These are phyloP conservation scores for Drosophila nr. fundita DNA, from an alignment of 2,888 invertebrate genomes.

Conservation along the genomic window DNA sequence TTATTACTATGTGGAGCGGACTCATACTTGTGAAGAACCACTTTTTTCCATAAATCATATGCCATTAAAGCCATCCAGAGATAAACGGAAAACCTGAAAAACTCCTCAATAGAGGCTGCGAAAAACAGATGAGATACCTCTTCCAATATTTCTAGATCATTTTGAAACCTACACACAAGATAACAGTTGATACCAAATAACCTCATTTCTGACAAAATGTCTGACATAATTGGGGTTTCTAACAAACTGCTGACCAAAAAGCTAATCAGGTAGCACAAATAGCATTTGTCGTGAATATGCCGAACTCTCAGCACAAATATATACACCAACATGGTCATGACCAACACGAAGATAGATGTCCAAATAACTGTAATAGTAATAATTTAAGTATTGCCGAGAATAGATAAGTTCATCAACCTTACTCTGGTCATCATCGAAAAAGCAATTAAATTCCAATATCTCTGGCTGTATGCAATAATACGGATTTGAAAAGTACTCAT, in stretches of 20 bases:
- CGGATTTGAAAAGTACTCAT: too few species aligned
- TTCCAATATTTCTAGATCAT: background rate
- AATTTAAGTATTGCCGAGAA: background rate
- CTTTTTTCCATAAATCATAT: too few species aligned
- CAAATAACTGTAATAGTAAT: background rate
- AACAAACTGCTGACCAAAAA: too few species aligned
- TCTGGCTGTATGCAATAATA: too few species aligned
- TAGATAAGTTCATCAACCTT: background rate
- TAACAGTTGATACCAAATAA: conserved; percentile 85
- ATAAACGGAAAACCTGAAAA: too few species aligned
- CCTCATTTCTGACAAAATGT: conserved; percentile 84
- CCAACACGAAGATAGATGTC: background rate
- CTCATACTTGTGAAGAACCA: conserved; percentile 29
- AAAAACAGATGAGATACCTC: background rate
- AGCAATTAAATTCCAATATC: background rate
- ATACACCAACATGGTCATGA: conserved; percentile 86
- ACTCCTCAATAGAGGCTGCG: too few species aligned
- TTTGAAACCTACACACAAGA: background rate
- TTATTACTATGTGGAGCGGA: conserved; percentile 49
- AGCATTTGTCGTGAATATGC: conserved; percentile 89
- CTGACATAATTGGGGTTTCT: conserved; percentile 76
- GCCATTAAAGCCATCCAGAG: too few species aligned
- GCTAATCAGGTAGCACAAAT: conserved; percentile 89
- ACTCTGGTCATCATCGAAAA: background rate
- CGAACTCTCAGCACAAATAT: conserved; percentile 88